These are phyloP conservation scores for Allobates femoralis DNA, from an alignment of 2,797 vertebrate genomes.

Conservation along the genomic window DNA sequence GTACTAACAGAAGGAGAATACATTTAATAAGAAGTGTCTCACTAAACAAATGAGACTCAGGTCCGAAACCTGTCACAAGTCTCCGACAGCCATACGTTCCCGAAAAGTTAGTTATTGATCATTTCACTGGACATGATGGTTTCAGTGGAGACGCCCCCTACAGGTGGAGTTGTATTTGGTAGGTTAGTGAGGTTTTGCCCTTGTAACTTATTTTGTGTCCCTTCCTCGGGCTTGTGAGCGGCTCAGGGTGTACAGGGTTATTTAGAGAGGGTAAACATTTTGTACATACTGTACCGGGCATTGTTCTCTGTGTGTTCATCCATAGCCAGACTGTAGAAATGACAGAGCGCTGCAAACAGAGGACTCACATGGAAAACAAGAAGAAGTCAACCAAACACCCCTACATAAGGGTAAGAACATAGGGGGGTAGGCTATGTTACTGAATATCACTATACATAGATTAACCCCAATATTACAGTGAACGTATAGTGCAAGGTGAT, in stretches of 20 bases:
- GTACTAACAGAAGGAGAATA: too few species aligned
- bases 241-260: neutral
- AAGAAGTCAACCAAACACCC: neutral
- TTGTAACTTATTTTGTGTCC: neutral
- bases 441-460: too few species aligned
- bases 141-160: neutral
- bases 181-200: neutral
- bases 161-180: neutral
- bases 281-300: neutral
- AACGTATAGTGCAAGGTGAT: too few species aligned
- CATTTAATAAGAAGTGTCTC: too few species aligned
- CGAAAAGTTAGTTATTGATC: neutral
- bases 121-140: neutral
- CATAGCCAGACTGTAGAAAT: neutral
- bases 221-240: neutral
- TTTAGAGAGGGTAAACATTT: neutral
- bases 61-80: too few species aligned
- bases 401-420: too few species aligned
- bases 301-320: slow-evolving; percentile 40
- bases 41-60: too few species aligned
- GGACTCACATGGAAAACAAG: slow-evolving; percentile 4
- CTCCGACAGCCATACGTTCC: neutral
- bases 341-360: neutral
- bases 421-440: too few species aligned
- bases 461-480: too few species aligned